A percentile compares a stretch with the other conserved stretches of the same genome.
Conservation (phyloP, 2,888 invertebrate species). For the Aspidiotus rigidus region DNA sequence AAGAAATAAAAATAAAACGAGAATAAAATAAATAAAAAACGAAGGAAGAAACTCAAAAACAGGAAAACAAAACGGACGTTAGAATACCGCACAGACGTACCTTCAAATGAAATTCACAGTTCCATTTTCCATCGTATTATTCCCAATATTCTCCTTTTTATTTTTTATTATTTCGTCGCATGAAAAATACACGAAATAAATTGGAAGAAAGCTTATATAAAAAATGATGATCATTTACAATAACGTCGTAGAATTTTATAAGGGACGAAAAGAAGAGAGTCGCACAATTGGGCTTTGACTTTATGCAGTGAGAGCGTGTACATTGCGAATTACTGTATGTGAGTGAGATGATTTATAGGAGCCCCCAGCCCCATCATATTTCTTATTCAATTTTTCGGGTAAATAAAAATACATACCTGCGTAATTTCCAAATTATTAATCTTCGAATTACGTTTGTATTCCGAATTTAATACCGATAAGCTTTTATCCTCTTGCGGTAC, state of each 20-base stretch:
- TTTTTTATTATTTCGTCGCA: conserved; percentile 23
- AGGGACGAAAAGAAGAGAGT: neutral
- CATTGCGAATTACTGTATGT: neutral
- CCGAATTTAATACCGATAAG: conserved; percentile 42
- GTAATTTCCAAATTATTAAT: conserved; percentile 72
- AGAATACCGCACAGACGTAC: conserved; percentile 19
- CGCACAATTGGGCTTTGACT: conserved; percentile 28
- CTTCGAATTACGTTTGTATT: conserved; percentile 55
- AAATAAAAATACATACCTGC: conserved; percentile 43
- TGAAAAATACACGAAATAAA: conserved; percentile 30
- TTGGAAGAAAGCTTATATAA: neutral
- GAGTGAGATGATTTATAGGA: neutral
- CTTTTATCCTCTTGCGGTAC: conserved; percentile 35
- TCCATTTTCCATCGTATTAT: conserved; percentile 32
- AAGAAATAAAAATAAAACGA: conserved; percentile 15
- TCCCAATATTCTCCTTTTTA: conserved; percentile 30
- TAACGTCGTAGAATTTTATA: too few relatives aligned
- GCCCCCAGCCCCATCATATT: neutral
- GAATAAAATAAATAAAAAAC: conserved; percentile 17
- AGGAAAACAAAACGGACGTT: conserved; percentile 10
- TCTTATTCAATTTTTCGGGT: neutral
- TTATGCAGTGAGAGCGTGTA: neutral
- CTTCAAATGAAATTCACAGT: conserved; percentile 33
- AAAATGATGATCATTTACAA: neutral
- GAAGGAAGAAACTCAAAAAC: conserved; percentile 13